Evolutionary conservation across 2,797 vertebrate species (phyloP), one percentile per base, ranked within the genome.

Genomic region (Argya squamiceps): DNA sequence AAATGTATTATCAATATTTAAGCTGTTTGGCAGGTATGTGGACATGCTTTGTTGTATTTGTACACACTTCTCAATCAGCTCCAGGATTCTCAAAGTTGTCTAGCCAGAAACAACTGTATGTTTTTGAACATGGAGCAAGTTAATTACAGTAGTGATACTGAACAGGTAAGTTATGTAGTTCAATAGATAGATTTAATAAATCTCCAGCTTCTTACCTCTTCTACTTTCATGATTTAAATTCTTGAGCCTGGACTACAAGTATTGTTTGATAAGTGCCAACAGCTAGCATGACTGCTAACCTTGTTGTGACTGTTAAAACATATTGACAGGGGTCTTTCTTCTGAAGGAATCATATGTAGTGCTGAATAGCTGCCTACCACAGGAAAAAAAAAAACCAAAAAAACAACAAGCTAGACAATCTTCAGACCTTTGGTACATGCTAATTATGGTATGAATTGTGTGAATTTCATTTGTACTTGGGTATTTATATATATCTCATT

Each of bases 401-500:
- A 30, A 52, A 52, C 47, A 52, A 18, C 29, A 52, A 94, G 53
- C 79, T 68, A 83, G 59, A 63, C 39, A 91, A 91, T 84, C 64
- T 88, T 49, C 83, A 93, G 85, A 93, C 84, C 67, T 95, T 96
- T 92, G 74, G 17, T 89, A 63, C 62, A 63, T 17, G 5, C 86
- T 95, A 96, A 97, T 97, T 94, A 90, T 49, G 39, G 68, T 94
- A 96, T 81, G 93, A 97, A 96, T 95, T 96, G 69, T 93, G 71
- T 93, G 95, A 95, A 92, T 94, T 97, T 97, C 96, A 94, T 97
- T 89, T 93, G 68, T 71, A 93, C 78, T 73, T 32, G 27, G 2
- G 58, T 96, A 97, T 97, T 97, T 97, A 95, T 97, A 94, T 97
- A 96, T 97, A 96, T 97, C 80, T 96, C 93, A 97, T 97, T 98